Base-by-base conservation (phyloP, 2,113 vertebrate genomes). In the Corythaeola cristata region DNA sequence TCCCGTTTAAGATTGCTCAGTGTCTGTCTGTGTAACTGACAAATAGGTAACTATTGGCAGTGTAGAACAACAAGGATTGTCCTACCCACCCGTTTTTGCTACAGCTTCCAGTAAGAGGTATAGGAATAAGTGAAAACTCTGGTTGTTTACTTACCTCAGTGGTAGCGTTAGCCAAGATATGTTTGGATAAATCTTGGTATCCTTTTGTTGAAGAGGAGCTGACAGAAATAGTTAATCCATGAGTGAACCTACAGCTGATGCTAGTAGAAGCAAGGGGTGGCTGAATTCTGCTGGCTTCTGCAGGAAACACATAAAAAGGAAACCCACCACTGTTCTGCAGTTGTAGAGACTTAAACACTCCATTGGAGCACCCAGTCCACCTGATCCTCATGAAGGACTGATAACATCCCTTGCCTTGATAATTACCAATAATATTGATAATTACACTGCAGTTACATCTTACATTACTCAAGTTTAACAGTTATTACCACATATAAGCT, bases 161-260 rank as follows among this genome's bases (percentile, higher is more conserved):
- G 75, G 98, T 96, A 68, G 98, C 98, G 56, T 97, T 98, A 66
- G 98, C 94, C 45, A 99, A 96, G 33, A 99, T 97, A 28, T 97
- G 96, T 79, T 98, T 98, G 76, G 99, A 98, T 84, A 99, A 95
- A 86, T 99, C 98, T 86, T 98, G 98, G 93, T 99, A 99, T 33
- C 97, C 97, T 75, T 98, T 95, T 24, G 97, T 96, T 63, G 98
- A 93, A 74, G 98, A 98, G 28, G 98, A 98, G 85, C 89, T 96
- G 56, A 96, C 90, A 0, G 94, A 92, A 97, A 97, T 90, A 41
- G 95, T 96, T 77, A 96, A 84, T 45, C 97, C 98, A 44, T 95
- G 93, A 9, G 71, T 96, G 52, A 97, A 97, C 37, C 69, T 97
- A 82, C 95, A 97, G 76, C 97, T 89, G 62, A 91, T 92, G 55